These are phyloP conservation scores for Cydia splendana DNA, from an alignment of 1,140 invertebrate species.

Conservation along the genomic window DNA sequence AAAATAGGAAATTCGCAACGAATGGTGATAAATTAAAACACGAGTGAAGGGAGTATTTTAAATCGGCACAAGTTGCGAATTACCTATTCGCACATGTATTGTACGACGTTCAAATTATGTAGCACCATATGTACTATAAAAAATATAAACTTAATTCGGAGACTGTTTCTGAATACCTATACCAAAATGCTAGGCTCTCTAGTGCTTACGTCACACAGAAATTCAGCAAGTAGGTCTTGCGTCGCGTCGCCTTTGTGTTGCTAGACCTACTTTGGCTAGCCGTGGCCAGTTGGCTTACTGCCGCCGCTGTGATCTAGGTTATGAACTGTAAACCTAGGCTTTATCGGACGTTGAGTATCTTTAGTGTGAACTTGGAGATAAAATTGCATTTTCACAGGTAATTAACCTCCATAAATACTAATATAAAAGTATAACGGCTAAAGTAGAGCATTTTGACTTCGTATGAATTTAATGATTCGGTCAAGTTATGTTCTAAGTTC, in stretches of 20 bases:
- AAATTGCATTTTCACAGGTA: neutral
- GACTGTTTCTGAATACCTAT: neutral
- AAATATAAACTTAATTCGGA: no score
- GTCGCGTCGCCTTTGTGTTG: conserved; percentile 1
- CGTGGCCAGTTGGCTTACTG: neutral
- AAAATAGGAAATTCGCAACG: no score
- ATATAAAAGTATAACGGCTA: neutral
- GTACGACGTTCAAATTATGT: no score
- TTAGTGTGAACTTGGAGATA: neutral
- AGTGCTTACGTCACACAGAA: conserved; percentile 2
- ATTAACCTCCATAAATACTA: neutral
- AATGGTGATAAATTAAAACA: no score
- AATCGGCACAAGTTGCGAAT: no score
- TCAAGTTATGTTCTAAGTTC: no score
- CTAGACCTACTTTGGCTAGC: conserved; percentile 13
- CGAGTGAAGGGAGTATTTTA: no score
- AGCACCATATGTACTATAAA: no score
- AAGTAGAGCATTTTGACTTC: neutral
- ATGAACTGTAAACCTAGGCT: conserved; percentile 12
- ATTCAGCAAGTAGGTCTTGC: conserved; percentile 20
- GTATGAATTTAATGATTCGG: no score
- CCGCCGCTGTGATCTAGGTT: conserved; percentile 6
- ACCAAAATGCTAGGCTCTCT: neutral
- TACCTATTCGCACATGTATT: no score
- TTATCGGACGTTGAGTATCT: neutral